Percentiles rank a stretch among this genome's conserved stretches.
Conservation (phyloP, 2,888 invertebrate genomes). For the Iphiclides podalirius region DNA sequence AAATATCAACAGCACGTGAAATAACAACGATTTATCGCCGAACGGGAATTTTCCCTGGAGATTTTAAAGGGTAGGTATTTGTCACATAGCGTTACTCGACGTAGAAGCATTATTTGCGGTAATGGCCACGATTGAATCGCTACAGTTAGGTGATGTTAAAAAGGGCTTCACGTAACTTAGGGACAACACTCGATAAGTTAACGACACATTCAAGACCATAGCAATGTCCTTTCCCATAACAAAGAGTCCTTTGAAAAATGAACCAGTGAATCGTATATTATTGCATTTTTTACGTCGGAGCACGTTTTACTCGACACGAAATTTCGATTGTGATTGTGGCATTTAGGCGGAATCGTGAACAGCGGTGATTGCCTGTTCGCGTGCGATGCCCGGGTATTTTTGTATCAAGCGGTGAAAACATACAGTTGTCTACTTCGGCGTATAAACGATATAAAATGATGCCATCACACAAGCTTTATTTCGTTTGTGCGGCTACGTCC, state of each 20-base stretch:
- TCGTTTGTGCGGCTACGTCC: not conserved
- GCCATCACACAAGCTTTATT: conserved; percentile 17
- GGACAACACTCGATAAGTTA: not conserved
- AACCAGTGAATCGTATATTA: conserved; percentile 9
- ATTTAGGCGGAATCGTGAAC: conserved; percentile 54
- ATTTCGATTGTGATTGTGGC: conserved; percentile 60
- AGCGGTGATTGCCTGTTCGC: conserved; percentile 66
- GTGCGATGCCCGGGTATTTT: conserved; percentile 57
- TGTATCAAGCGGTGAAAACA: conserved; percentile 43
- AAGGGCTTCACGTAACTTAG: not conserved
- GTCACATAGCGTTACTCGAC: not conserved
- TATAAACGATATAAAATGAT: conserved; percentile 17
- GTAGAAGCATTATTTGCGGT: no score
- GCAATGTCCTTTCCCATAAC: not conserved
- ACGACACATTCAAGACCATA: not conserved
- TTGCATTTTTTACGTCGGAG: conserved; percentile 33
- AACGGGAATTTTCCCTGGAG: conserved; percentile 35
- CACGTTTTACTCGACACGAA: conserved; percentile 36
- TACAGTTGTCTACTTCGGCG: conserved; percentile 21
- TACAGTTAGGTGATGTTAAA: no score
- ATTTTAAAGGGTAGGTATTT: conserved; percentile 27
- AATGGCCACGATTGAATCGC: not conserved
- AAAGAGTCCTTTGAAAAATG: conserved; percentile 2
- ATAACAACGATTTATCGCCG: conserved; percentile 32
- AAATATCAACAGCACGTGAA: conserved; percentile 46